Base-by-base conservation (phyloP, 1,140 invertebrate species). In the Tribolium madens region DNA sequence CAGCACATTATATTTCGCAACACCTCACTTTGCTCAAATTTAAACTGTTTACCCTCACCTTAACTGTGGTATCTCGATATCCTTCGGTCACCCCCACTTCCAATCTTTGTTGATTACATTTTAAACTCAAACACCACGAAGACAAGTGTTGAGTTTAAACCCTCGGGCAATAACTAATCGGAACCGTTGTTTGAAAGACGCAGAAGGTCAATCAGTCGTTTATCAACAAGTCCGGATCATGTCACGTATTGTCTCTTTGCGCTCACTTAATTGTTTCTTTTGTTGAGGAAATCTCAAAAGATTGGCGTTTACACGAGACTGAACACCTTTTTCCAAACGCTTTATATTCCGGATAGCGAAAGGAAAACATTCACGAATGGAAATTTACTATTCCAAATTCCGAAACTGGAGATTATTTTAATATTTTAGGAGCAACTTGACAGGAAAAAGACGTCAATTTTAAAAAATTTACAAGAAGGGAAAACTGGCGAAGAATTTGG, bases 331-430 rank as follows among this genome's bases (percentile, higher is more conserved):
- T 60, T 17, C 33, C 31, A 64, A 12, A 26, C 57, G 18, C 21
- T 60, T 60, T 60, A 26, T 60, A 60, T 60, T 60, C 53, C 18
- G 53, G 17, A 18, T 60, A 60, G 53, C 13, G 53, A 60, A 53
- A 60, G 26, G 53, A 60, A 60, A 60, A 60, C 53, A 60, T 60
- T 60, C 21, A 26, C 53, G 53, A 26, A 60, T 60, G 53, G 18
- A 60, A 60, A 60, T 60, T 17, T 17, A 60, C 17, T 26, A 60
- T 60, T 60, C 53, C 18, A 60, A 60, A 60, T 60, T 60, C 53
- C 9, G 53, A 26, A 60, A 60, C 53, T 60, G 53, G 53, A 60
- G 53, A 60, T 60, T 60, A 60, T 60, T 60, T 60, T 60, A 60
- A 60, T 60, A 60, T 60, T 60, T 60, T 60, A 60, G 53, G 18